phyloP scores from a whole-genome alignment of 2,888 invertebrate genomes.

The Biston stratarius region DNA sequence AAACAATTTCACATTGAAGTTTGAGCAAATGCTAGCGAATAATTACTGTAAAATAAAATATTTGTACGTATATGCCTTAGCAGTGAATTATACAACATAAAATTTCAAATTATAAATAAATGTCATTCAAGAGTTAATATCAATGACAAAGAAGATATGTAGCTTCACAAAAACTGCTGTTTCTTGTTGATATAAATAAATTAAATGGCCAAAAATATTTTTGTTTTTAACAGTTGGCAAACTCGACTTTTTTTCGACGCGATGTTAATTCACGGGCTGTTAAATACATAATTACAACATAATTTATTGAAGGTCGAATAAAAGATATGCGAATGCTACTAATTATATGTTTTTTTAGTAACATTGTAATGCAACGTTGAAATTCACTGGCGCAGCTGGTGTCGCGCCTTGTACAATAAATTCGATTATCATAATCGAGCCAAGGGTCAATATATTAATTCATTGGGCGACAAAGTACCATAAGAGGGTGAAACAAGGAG shows the following conservation, averaged over 20 bases:
- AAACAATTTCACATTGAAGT: too few relatives aligned
- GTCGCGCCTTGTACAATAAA: too few relatives aligned
- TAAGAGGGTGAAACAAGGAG: too few relatives aligned
- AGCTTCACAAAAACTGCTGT: not conserved
- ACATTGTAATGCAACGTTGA: conserved; percentile 13
- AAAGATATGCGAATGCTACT: conserved; percentile 26
- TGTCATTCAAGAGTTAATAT: not conserved
- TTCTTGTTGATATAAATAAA: conserved; percentile 17
- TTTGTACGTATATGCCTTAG: not conserved
- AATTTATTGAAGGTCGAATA: conserved; percentile 40
- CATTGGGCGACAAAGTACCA: too few relatives aligned
- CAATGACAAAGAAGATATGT: not conserved
- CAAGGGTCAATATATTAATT: too few relatives aligned
- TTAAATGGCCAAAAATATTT: conserved; percentile 10
- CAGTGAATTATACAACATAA: not conserved
- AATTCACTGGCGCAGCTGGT: not conserved
- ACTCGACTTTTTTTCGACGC: conserved; percentile 24
- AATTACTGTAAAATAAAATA: too few relatives aligned
- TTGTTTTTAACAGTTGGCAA: conserved; percentile 11
- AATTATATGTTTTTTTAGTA: conserved; percentile 21
- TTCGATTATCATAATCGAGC: too few relatives aligned
- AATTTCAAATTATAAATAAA: not conserved
- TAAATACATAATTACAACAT: conserved; percentile 37
- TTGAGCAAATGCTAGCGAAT: too few relatives aligned
- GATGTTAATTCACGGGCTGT: conserved; percentile 29